A percentile compares a stretch with the other conserved stretches of the same genome.
Conservation (phyloP, 2,888 invertebrate species). For the Geophilus truncorum region DNA sequence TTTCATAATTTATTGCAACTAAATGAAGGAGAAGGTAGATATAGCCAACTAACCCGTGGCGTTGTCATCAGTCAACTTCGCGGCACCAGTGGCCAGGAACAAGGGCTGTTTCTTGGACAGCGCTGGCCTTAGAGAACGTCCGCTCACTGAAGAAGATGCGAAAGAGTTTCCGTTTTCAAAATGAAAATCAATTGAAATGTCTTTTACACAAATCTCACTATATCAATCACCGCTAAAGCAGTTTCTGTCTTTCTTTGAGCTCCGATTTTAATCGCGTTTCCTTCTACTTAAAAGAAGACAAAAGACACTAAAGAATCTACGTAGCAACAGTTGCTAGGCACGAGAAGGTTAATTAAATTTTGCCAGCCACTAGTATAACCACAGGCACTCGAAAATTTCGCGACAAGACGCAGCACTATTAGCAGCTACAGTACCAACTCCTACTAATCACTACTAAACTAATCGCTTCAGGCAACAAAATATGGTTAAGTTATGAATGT, state of each 20-base stretch:
- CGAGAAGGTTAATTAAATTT: constrained; percentile 11
- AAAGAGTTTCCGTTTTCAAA: constrained; percentile 12
- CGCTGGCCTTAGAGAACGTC: constrained; percentile 2
- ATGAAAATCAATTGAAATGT: constrained; percentile 14
- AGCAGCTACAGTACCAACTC: constrained; percentile 27
- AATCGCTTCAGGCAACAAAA: neutral
- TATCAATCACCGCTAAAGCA: constrained; percentile 18
- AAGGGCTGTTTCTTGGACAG: constrained; percentile 24
- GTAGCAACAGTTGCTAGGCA: constrained; percentile 23
- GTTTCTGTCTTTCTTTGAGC: neutral
- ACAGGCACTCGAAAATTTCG: constrained; percentile 25
- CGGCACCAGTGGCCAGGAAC: constrained; percentile 27
- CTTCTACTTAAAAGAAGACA: neutral
- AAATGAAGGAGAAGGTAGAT: constrained; percentile 27
- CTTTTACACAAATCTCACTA: neutral
- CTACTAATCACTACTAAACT: neutral
- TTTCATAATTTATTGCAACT: constrained; percentile 17
- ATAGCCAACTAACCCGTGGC: constrained; percentile 21
- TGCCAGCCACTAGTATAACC: constrained; percentile 23
- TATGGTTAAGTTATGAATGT: no score
- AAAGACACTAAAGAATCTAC: constrained; percentile 18
- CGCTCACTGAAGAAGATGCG: constrained; percentile 20
- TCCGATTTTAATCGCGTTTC: constrained; percentile 7
- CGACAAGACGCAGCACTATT: constrained; percentile 27
- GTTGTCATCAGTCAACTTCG: constrained; percentile 18